phyloP scores from a whole-genome alignment of 2,113 vertebrate genomes.

The Centrocercus urophasianus region DNA sequence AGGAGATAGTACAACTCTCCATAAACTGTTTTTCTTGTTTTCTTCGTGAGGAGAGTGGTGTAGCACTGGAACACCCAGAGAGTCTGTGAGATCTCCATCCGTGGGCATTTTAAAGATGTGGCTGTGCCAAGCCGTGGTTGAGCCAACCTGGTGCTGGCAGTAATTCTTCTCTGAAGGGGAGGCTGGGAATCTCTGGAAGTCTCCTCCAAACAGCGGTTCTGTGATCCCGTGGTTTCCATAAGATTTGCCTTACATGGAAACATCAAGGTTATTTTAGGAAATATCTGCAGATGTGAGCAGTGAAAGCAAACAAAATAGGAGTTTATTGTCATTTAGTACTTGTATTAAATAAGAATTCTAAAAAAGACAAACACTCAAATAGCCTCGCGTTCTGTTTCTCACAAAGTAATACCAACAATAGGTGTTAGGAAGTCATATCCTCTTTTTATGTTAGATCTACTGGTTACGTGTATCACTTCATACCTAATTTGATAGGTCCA shows the following conservation, averaged over 20 bases:
- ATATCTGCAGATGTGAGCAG: background rate
- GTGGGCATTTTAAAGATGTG: background rate
- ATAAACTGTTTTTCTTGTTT: background rate
- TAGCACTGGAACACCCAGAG: background rate
- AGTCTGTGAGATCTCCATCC: background rate
- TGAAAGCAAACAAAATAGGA: background rate
- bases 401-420: background rate
- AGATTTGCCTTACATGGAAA: background rate
- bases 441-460: background rate
- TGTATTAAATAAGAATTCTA: background rate
- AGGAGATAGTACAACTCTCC: background rate
- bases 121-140: background rate
- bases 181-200: background rate
- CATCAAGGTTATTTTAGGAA: constrained; percentile 10
- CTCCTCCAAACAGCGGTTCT: background rate
- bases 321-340: background rate
- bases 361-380: background rate
- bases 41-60: background rate
- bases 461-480: background rate
- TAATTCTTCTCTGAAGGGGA: background rate
- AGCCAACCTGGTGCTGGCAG: background rate
- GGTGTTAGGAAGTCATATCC: background rate
- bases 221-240: background rate
- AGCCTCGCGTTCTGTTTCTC: background rate
- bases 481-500: background rate